Evolutionary conservation across 2,888 invertebrate genomes (phyloP), one percentile per base, ranked within the genome.

Genomic region (Orthosia cruda): DNA sequence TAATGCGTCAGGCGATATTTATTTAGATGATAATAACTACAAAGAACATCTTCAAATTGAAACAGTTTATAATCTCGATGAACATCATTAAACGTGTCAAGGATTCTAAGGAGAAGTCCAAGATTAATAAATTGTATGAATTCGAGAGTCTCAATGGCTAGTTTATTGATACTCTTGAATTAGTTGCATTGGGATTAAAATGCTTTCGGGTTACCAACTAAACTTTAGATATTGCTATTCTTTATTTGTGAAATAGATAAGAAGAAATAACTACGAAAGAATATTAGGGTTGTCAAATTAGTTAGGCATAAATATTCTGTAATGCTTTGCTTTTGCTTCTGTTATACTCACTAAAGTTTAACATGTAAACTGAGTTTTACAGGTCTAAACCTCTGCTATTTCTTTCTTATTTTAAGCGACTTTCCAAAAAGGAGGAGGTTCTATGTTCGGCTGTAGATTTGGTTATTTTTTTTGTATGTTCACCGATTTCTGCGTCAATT

Each of bases 1-100:
- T 23, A 47, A 73, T 64, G 45, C 49, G 18, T 26, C 20, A 45
- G 13, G 2, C 18, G 20, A 62, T 66, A 47, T 65, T 65, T 65
- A 61, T 20, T n/a, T 12, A 13, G 11, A 32, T 47, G 2, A 52
- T 58, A 64, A 74, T 58, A 74, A 74, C 47, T 64, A 59, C 52
- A 64, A 52, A 40, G 52, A 52, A 52, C 18, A 59, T 47, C 15
- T 20, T 32, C 18, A 16, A 50, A 54, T 49, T n/a, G n/a, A 52
- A 52, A n/a, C 16, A 32, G 32, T n/a, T 59, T 32, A 58, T 47
- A 20, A 55, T 45, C 11, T 57, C 13, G 20, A 58, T 65, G 54
- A 45, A 50, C 9, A 52, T 23, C 45, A 47, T 32, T 58, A 20
- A 58, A 18, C 9, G 26, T 18, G 16, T 32, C 74, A 74, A 74